Conservation (phyloP, 2,797 vertebrate species). For the Peromyscus aztecus region DNA sequence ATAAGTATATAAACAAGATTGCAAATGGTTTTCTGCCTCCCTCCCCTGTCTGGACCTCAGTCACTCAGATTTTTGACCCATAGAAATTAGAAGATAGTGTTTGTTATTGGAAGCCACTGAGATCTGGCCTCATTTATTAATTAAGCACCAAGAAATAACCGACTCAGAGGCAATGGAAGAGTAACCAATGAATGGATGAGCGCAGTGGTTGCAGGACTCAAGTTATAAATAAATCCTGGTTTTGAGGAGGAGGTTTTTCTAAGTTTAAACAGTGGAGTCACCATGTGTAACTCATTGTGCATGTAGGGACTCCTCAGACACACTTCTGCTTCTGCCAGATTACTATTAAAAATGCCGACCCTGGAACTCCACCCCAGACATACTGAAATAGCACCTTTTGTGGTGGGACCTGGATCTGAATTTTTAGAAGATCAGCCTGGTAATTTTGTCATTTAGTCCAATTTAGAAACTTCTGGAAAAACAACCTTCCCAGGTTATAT, state of each 20-base stretch:
- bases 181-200: neutral
- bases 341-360: constrained; percentile 42
- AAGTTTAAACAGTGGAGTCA: neutral
- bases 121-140: constrained; percentile 1
- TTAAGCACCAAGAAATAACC: neutral
- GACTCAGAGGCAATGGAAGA: neutral
- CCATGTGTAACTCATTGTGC: neutral
- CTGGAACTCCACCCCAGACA: neutral
- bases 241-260: constrained; percentile 47
- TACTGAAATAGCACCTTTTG: constrained; percentile 58
- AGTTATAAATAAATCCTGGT: constrained; percentile 28
- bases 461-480: constrained; percentile 11
- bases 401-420: constrained; percentile 33
- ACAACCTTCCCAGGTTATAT: constrained; percentile 4
- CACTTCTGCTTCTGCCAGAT: neutral
- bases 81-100: neutral
- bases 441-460: constrained; percentile 48
- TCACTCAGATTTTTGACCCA: neutral
- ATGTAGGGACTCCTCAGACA: neutral
- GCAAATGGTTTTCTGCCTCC: neutral
- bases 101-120: constrained; percentile 1
- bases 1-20: neutral
- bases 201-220: neutral
- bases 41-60: neutral
- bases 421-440: constrained; percentile 62